Conservation (phyloP, 2,113 vertebrate species). For the Felis chaus region DNA sequence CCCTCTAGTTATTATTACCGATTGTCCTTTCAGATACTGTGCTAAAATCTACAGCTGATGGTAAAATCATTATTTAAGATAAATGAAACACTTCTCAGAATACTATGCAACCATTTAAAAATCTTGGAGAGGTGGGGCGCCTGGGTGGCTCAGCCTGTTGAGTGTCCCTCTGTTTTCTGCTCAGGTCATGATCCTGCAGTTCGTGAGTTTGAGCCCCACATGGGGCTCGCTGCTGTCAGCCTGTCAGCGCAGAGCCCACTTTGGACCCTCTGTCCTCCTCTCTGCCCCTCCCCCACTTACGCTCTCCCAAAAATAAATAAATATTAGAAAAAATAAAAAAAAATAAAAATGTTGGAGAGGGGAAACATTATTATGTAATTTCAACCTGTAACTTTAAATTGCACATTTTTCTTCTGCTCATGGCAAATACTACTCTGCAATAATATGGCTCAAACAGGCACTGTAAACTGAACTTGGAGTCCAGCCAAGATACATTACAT, state of each 20-base stretch:
- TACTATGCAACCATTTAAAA: constrained; percentile 2
- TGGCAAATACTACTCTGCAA: not conserved
- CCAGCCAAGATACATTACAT: not conserved
- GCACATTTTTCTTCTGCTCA: constrained; percentile 12
- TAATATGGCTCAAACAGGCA: not conserved
- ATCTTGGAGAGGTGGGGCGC: not conserved
- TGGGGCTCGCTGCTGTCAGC: too few species aligned
- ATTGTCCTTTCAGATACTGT: not conserved
- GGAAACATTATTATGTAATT: not conserved
- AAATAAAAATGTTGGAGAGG: too few species aligned
- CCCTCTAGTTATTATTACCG: not conserved
- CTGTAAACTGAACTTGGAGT: not conserved
- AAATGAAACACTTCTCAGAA: not conserved
- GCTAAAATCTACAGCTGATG: not conserved
- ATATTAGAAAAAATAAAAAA: too few species aligned
- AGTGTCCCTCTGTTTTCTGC: too few species aligned
- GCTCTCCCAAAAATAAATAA: too few species aligned
- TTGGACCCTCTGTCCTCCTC: too few species aligned
- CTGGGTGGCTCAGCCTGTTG: too few species aligned
- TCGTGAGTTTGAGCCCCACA: too few species aligned
- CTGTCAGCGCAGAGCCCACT: too few species aligned
- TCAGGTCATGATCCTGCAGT: too few species aligned
- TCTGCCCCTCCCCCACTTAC: too few species aligned
- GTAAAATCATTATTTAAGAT: not conserved
- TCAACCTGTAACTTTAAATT: constrained; percentile 42